These are phyloP conservation scores for Tuberolachnus salignus DNA, from an alignment of 2,888 invertebrate genomes.

Conservation along the genomic window DNA sequence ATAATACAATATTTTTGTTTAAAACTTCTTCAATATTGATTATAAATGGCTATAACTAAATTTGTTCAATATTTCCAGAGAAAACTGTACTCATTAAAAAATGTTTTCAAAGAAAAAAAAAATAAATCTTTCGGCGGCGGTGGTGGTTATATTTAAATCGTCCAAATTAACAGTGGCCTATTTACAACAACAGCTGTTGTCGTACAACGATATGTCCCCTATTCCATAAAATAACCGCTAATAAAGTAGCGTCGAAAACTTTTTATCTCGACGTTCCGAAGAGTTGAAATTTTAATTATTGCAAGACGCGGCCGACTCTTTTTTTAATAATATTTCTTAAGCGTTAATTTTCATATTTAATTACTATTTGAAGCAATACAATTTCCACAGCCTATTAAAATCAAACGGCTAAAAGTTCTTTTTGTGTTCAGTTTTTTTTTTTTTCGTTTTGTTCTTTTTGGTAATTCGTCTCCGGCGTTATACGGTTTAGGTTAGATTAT, in stretches of 20 bases:
- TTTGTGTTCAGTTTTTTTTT: too few relatives aligned
- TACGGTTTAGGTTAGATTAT: too few relatives aligned
- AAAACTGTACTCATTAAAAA: constrained; percentile 47
- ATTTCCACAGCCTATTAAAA: background rate
- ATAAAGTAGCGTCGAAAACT: constrained; percentile 36
- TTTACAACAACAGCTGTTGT: constrained; percentile 23
- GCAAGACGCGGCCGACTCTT: constrained; percentile 1
- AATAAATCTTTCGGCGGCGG: constrained; percentile 11
- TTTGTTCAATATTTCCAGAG: constrained; percentile 28
- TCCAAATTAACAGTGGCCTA: constrained; percentile 40
- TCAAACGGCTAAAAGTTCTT: background rate
- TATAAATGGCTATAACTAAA: constrained; percentile 26
- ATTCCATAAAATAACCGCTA: background rate
- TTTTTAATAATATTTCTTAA: background rate
- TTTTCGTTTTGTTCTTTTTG: too few relatives aligned
- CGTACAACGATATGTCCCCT: constrained; percentile 38
- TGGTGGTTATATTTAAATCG: constrained; percentile 39
- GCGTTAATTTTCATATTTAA: constrained; percentile 13
- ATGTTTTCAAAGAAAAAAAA: constrained; percentile 20
- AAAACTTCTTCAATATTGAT: background rate
- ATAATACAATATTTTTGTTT: background rate
- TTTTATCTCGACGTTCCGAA: constrained; percentile 15
- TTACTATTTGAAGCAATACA: background rate
- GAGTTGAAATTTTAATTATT: constrained; percentile 38
- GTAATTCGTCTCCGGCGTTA: too few relatives aligned